Evolutionary conservation across 2,888 invertebrate genomes (phyloP), one percentile per base, ranked within the genome.

Genomic region (Syritta pipiens): DNA sequence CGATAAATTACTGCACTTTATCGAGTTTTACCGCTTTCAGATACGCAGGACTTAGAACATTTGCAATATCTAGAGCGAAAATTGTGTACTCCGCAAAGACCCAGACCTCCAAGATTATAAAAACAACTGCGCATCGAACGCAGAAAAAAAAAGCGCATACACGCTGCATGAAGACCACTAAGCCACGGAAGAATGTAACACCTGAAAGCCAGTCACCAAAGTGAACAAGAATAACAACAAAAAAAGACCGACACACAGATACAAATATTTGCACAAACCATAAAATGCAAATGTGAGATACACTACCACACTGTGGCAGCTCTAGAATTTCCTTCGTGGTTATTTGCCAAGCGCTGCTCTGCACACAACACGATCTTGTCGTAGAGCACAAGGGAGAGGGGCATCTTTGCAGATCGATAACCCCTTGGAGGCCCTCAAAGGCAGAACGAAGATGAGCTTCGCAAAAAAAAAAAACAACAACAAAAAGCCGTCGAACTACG

Each of bases 241-340:
- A 24, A 48, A 30, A 14, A 35, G 51, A 48, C 28, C 42, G 40
- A 30, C 35, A 59, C 42, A 53, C 48, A 59, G 22, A 30, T 40
- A 49, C 74, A 79, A 79, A 79, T 79, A 79, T 79, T 74, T 68
- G 79, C 79, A 74, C 67, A 79, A 79, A 68, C 77, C 74, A 79
- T 79, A 79, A 74, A 79, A 79, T 79, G 79, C 79, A 79, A 79
- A 79, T 79, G 79, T 51, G 51, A 74, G 62, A 74, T 79, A 74
- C 79, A 53, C 79, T 42, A 67, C 55, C 46, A 3, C 37, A 37
- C 37, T 6, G 30, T 42, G 62, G 42, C 55, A 76, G 67, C 60
- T 79, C 74, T 74, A 79, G 79, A 74, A 68, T 68, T 79, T 74
- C 68, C 68, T 68, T 79, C 68, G 74, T 79, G 79, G 67, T 68